Evolutionary conservation across 2,888 invertebrate species (phyloP), one percentile per base, ranked within the genome.

Genomic region (Eupithecia dodoneata): DNA sequence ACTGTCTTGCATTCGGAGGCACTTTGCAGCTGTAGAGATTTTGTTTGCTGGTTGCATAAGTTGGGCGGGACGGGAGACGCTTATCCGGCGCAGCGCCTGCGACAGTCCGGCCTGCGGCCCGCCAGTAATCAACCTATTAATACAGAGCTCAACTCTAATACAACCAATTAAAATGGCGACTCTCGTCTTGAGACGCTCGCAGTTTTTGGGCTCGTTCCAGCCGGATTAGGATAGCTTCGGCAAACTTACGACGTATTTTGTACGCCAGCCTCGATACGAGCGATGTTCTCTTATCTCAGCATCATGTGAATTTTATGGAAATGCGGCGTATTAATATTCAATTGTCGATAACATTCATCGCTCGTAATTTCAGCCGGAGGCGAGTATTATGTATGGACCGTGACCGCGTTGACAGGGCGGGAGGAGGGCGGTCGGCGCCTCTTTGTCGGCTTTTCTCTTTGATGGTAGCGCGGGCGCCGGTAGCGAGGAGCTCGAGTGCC

Each of bases 111-210:
- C 82, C 80, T 79, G 77, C 88, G 89, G 89, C 90, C 93, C 92
- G 90, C 92, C 90, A 91, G 90, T 94, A 94, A 95, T 94, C 94
- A 92, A 92, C 93, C 94, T 93, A 95, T 95, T 95, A 94, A 94
- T 95, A 94, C 91, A 90, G 90, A 89, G 95, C 90, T 95, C 89
- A 92, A 87, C 89, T 87, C 88, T 94, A 94, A 95, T 94, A 85
- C 94, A 89, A 89, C 93, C 92, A 94, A 94, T 94, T 95, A 95
- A 94, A 94, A 93, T 87, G 90, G 91, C 89, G 92, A 90, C 92
- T 92, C 87, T 87, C 87, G 85, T 92, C 94, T 94, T 93, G 90
- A 94, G 94, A 93, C 92, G 89, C 90, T 85, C 91, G 87, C 93
- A 94, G 94, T 94, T 94, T 95, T 95, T 94, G 94, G 95, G 93